Evolutionary conservation across 2,888 invertebrate genomes (phyloP).

Genomic region (Periphyllus acericola): DNA sequence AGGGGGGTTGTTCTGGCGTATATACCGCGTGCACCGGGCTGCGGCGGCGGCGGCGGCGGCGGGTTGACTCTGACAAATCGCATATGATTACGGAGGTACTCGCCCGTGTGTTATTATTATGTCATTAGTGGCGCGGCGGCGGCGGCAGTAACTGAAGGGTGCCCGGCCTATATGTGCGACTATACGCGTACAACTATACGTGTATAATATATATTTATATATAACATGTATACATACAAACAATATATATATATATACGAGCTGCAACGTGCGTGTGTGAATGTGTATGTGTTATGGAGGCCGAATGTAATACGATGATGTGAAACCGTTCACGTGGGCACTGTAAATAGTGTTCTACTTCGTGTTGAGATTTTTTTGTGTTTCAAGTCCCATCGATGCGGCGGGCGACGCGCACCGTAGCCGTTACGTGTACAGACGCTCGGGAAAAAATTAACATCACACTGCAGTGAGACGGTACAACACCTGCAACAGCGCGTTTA

Average conservation of each 20-base stretch:
- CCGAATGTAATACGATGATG: not conserved
- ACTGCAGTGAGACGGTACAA: not conserved
- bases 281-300: not conserved
- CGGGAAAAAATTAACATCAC: not conserved
- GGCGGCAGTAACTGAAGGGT: constrained; percentile 51
- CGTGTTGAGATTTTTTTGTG: not conserved
- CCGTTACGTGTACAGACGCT: not conserved
- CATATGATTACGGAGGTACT: constrained; percentile 65
- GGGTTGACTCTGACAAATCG: constrained; percentile 65
- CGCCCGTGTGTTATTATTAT: constrained; percentile 65
- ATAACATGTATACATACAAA: too few species aligned
- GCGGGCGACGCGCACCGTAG: not conserved
- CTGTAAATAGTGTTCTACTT: not conserved
- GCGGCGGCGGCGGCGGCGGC: constrained; percentile 60
- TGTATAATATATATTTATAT: not conserved
- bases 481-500: too few species aligned
- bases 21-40: constrained; percentile 38
- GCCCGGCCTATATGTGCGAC: constrained; percentile 55
- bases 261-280: not conserved
- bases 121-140: constrained; percentile 64
- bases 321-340: not conserved
- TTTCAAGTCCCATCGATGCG: not conserved
- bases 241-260: constrained; percentile 13
- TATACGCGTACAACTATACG: constrained; percentile 31
- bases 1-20: constrained; percentile 57